These are phyloP conservation scores for Hippocampus zosterae DNA, from an alignment of 2,113 vertebrate species.

Conservation along the genomic window DNA sequence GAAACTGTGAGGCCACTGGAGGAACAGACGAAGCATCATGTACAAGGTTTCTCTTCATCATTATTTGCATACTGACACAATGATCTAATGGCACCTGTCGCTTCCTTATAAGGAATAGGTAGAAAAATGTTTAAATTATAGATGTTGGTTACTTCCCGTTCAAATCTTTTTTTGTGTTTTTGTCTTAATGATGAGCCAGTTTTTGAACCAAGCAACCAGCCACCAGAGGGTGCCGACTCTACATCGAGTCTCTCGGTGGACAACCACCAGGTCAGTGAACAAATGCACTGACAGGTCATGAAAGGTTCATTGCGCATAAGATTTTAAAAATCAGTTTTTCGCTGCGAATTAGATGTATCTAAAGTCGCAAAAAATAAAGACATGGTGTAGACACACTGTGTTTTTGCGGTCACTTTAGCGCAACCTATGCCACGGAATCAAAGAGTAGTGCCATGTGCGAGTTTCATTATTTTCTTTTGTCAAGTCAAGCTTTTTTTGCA, in stretches of 20 bases:
- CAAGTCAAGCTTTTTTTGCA: too few species aligned
- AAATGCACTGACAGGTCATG: not conserved
- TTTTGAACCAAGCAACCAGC: constrained; percentile 21
- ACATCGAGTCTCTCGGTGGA: constrained; percentile 29
- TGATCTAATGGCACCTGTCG: not conserved
- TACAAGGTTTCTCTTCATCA: constrained; percentile 11
- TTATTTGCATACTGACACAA: not conserved
- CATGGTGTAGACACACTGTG: too few species aligned
- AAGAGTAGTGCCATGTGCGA: too few species aligned
- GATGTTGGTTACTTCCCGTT: too few species aligned
- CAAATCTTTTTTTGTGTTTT: not conserved
- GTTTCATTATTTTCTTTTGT: too few species aligned
- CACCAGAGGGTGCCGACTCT: constrained; percentile 22
- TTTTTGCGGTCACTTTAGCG: too few species aligned
- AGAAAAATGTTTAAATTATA: not conserved
- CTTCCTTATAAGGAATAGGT: not conserved
- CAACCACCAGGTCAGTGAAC: constrained; percentile 42
- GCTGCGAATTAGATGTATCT: too few species aligned
- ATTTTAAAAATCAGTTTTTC: too few species aligned
- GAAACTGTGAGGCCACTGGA: constrained; percentile 60
- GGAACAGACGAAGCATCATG: constrained; percentile 45
- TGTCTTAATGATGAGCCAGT: constrained; percentile 22
- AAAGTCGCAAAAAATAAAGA: too few species aligned
- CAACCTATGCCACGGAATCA: too few species aligned
- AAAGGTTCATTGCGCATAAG: not conserved